A percentile compares a stretch with the other conserved stretches of the same genome.
These are phyloP conservation scores for Exephanes ischioxanthus DNA, from an alignment of 2,888 invertebrate species.

Conservation along the genomic window DNA sequence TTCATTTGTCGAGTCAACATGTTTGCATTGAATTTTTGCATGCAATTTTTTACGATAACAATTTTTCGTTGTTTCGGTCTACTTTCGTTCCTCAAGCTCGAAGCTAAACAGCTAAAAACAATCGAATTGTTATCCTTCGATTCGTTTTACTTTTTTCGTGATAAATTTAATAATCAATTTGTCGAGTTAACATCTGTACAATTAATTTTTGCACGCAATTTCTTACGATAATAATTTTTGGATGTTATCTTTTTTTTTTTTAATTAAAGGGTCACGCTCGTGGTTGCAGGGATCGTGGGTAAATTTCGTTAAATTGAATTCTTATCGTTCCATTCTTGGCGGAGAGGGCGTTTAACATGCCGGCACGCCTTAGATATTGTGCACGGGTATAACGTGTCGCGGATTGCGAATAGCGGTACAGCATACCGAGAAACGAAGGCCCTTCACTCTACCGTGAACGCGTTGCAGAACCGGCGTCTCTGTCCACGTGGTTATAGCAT, in stretches of 20 bases:
- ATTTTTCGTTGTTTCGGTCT: not conserved
- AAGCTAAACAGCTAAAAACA: too few relatives aligned
- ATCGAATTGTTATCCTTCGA: too few relatives aligned
- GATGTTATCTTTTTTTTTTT: not conserved
- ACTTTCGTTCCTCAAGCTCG: not conserved
- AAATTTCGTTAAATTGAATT: conserved; percentile 15
- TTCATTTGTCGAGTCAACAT: too few relatives aligned
- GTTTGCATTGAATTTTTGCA: too few relatives aligned
- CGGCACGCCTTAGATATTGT: conserved; percentile 49
- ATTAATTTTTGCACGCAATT: not conserved
- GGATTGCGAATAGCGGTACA: conserved; percentile 21
- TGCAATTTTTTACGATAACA: too few relatives aligned
- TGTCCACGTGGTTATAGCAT: conserved; percentile 58
- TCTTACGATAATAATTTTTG: not conserved
- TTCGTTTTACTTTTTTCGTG: too few relatives aligned
- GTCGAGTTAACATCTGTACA: too few relatives aligned
- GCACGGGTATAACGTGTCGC: not conserved
- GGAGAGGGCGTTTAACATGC: conserved; percentile 38
- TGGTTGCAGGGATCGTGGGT: not conserved
- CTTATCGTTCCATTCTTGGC: conserved; percentile 40
- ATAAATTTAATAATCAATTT: too few relatives aligned
- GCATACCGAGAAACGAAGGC: conserved; percentile 22
- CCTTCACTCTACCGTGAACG: conserved; percentile 58
- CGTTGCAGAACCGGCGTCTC: conserved; percentile 57
- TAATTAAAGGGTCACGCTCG: not conserved